Conservation (phyloP, 2,113 vertebrate species). For the Aviceda subcristata region DNA sequence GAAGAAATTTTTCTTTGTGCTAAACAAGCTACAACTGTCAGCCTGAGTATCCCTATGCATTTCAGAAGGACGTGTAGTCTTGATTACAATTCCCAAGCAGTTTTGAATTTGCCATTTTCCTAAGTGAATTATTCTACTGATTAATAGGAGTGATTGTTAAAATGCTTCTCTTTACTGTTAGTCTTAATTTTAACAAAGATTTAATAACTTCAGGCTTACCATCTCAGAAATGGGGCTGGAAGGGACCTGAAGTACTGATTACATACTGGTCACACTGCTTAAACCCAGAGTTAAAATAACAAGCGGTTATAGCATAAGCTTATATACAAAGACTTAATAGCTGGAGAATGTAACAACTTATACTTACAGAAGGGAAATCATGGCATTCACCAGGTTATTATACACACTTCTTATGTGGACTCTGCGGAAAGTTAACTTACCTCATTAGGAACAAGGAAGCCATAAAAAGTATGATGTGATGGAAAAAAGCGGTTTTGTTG, state of each 20-base stretch:
- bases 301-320: not conserved
- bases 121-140: not conserved
- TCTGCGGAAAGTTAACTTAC: not conserved
- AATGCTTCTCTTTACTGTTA: not conserved
- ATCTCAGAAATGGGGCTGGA: not conserved
- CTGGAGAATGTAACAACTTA: not conserved
- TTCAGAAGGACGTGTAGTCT: not conserved
- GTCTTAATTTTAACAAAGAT: not conserved
- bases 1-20: not conserved
- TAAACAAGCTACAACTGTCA: not conserved
- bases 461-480: not conserved
- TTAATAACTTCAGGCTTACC: not conserved
- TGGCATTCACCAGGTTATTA: not conserved
- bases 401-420: not conserved
- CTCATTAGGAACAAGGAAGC: not conserved
- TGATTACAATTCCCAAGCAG: not conserved
- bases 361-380: not conserved
- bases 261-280: not conserved
- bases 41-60: not conserved
- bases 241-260: not conserved
- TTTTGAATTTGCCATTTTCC: not conserved
- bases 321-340: not conserved
- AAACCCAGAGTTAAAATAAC: not conserved
- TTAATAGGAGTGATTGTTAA: not conserved
- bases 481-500: not conserved